Conservation (phyloP, 1,140 invertebrate species). For the Magallana ariakensis region DNA sequence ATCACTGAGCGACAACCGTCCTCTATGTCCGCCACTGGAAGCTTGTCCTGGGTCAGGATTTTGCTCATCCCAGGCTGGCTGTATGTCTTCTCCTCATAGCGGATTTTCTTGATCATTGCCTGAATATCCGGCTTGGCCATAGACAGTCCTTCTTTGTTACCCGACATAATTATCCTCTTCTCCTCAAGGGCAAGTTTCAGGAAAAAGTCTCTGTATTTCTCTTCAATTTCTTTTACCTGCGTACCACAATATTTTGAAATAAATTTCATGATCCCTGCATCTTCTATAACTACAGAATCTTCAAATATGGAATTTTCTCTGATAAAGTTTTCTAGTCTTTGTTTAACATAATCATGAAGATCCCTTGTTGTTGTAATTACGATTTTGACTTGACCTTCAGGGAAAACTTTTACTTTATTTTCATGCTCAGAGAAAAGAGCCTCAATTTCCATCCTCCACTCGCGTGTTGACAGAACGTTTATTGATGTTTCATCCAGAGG, state of each 20-base stretch:
- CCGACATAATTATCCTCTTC: slow-evolving; percentile 6
- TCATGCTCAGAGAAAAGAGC: neutral
- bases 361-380: neutral
- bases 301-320: slow-evolving; percentile 35
- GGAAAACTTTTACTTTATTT: slow-evolving; percentile 16
- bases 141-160: slow-evolving; percentile 13
- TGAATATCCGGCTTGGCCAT: slow-evolving; percentile 4
- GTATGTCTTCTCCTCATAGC: neutral
- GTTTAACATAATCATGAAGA: neutral
- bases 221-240: slow-evolving; percentile 9
- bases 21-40: neutral
- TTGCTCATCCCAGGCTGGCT: slow-evolving; percentile 18
- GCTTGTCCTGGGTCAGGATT: neutral
- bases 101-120: neutral
- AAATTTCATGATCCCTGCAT: slow-evolving; percentile 26
- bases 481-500: neutral
- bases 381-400: neutral
- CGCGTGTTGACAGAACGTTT: neutral
- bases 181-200: neutral
- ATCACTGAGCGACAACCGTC: neutral
- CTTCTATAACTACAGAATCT: slow-evolving; percentile 29
- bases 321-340: slow-evolving; percentile 27
- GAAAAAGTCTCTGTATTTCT: neutral
- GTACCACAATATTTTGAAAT: slow-evolving; percentile 34
- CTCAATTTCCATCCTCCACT: neutral